These are phyloP conservation scores for Drosophila yooni DNA, from an alignment of 2,888 invertebrate genomes.

Conservation along the genomic window DNA sequence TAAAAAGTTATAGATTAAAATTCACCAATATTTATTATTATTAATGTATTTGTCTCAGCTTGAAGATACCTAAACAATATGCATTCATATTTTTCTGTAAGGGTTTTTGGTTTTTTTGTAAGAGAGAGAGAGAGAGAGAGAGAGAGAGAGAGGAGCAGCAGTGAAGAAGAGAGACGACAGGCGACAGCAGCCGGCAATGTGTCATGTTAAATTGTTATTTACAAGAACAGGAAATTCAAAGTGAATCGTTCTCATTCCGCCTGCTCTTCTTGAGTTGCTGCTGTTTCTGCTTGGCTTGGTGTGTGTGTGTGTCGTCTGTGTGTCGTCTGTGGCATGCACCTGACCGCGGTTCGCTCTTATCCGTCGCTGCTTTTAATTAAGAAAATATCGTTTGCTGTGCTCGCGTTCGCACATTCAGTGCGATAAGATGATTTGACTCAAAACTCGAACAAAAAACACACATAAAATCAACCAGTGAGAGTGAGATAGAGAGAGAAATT, in stretches of 20 bases:
- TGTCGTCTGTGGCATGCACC: constrained; percentile 44
- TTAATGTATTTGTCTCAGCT: not conserved
- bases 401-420: constrained; percentile 48
- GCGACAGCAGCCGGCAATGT: constrained; percentile 60
- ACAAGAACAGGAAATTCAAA: constrained; percentile 79
- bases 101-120: not conserved
- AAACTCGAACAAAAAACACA: not conserved
- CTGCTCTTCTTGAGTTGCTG: constrained; percentile 12
- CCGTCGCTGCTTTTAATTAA: constrained; percentile 73
- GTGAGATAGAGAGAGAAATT: constrained; percentile 13
- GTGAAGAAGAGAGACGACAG: not conserved
- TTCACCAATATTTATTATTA: not conserved
- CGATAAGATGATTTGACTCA: constrained; percentile 63
- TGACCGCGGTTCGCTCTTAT: constrained; percentile 60
- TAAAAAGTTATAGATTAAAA: not conserved
- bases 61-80: not conserved
- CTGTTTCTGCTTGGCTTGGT: constrained; percentile 16
- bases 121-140: not conserved
- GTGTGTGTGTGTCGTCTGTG: constrained; percentile 1
- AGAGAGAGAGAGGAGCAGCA: not conserved
- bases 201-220: constrained; percentile 80
- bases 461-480: not conserved
- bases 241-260: constrained; percentile 45
- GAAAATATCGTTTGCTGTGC: constrained; percentile 68
- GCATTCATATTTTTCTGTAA: not conserved